A percentile compares a stretch with the other conserved stretches of the same genome.
These are phyloP conservation scores for Rhagium mordax DNA, from an alignment of 2,888 invertebrate genomes.

Conservation along the genomic window DNA sequence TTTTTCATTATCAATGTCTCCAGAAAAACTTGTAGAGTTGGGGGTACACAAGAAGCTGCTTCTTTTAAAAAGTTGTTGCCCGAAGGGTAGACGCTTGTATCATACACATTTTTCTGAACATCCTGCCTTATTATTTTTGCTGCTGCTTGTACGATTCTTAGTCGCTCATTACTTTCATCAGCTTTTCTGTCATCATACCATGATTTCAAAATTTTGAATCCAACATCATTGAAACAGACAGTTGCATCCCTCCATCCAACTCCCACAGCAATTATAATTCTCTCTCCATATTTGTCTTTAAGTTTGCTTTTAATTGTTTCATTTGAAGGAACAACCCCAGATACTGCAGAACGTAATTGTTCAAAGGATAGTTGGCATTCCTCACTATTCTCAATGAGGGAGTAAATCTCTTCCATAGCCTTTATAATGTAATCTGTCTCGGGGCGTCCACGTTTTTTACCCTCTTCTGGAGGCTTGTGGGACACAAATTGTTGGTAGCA, in stretches of 20 bases:
- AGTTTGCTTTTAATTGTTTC: slow-evolving; percentile 8
- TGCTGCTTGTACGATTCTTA: slow-evolving; percentile 22
- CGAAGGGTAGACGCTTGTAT: slow-evolving; percentile 15
- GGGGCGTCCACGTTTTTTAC: slow-evolving; percentile 2
- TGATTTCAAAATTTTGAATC: slow-evolving; percentile 14
- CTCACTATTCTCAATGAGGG: slow-evolving; percentile 25
- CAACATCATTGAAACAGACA: slow-evolving; percentile 18
- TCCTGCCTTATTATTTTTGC: slow-evolving; percentile 23
- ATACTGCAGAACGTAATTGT: not conserved
- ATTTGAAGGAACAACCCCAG: not conserved
- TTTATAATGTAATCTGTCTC: slow-evolving; percentile 5
- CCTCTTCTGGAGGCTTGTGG: slow-evolving; percentile 3
- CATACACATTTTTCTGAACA: slow-evolving; percentile 18
- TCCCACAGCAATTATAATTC: slow-evolving; percentile 18
- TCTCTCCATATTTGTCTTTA: slow-evolving; percentile 20
- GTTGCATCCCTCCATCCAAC: slow-evolving; percentile 13
- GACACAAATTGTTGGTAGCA: slow-evolving; percentile 9
- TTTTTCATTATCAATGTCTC: slow-evolving; percentile 28
- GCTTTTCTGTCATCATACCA: slow-evolving; percentile 24
- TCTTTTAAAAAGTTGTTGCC: slow-evolving; percentile 16
- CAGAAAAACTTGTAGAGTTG: slow-evolving; percentile 24
- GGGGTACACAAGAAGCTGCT: slow-evolving; percentile 19
- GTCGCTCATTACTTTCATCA: slow-evolving; percentile 19
- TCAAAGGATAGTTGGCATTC: slow-evolving; percentile 23
- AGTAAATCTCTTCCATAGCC: slow-evolving; percentile 25